Conservation (phyloP, 2,113 vertebrate genomes). For the Scartelaos histophorus region DNA sequence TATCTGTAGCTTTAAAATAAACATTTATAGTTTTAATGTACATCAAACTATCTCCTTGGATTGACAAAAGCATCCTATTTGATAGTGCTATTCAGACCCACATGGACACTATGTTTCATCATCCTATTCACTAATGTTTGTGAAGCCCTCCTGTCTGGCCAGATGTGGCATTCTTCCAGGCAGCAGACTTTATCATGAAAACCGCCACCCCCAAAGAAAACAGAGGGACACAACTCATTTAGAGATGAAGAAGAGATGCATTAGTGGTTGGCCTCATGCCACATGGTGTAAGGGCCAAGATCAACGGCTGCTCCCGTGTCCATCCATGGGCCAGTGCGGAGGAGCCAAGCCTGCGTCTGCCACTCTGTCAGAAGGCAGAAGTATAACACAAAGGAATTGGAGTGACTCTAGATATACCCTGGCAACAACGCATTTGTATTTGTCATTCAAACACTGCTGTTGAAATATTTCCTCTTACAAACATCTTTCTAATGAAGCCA, state of each 20-base stretch:
- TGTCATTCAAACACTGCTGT: constrained; percentile 15
- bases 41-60: neutral
- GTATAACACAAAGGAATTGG: constrained; percentile 14
- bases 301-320: constrained; percentile 50
- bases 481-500: constrained; percentile 9
- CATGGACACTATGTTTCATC: neutral
- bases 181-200: constrained; percentile 31
- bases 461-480: constrained; percentile 11
- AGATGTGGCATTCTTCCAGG: constrained; percentile 39
- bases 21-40: neutral
- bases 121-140: neutral
- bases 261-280: constrained; percentile 82
- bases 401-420: constrained; percentile 10
- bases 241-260: constrained; percentile 65
- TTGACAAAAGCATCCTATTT: neutral
- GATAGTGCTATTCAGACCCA: neutral
- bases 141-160: constrained; percentile 27
- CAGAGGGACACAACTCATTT: constrained; percentile 58
- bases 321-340: constrained; percentile 46
- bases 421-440: constrained; percentile 14
- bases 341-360: constrained; percentile 50
- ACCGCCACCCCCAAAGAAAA: constrained; percentile 6
- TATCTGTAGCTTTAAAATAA: too few relatives aligned
- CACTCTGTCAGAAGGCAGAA: constrained; percentile 24
- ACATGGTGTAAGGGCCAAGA: constrained; percentile 65